phyloP scores from a whole-genome alignment of 2,797 vertebrate species.

The Micrastur ruficollis region DNA sequence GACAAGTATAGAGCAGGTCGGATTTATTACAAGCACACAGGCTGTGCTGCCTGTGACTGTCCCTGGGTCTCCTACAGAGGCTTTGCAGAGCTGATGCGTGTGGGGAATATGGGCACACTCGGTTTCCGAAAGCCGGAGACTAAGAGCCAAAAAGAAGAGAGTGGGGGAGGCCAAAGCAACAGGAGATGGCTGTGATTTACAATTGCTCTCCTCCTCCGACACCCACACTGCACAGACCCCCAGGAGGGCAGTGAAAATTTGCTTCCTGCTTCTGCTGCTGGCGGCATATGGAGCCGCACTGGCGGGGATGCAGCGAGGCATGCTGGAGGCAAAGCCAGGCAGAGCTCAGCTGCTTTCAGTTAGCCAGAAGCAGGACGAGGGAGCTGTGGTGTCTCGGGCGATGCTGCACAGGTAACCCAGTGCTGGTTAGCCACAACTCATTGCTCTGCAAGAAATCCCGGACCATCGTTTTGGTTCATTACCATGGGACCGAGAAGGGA shows the following conservation, averaged over 20 bases:
- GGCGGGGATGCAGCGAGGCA: rapidly evolving
- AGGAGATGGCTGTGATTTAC: neutral
- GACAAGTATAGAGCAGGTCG: neutral
- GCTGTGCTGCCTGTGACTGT: neutral
- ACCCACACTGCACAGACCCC: neutral
- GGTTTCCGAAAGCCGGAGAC: neutral
- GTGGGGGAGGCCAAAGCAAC: neutral
- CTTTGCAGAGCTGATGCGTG: neutral
- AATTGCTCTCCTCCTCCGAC: neutral
- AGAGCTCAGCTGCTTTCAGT: neutral
- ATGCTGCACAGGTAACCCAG: neutral
- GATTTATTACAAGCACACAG: neutral
- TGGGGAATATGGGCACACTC: neutral
- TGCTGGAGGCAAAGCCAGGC: neutral
- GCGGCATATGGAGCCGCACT: rapidly evolving
- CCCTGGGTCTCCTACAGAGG: neutral
- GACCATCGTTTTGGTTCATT: neutral
- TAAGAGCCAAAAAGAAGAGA: neutral
- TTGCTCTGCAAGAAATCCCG: neutral
- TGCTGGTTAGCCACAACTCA: neutral
- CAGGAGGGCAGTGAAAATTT: neutral
- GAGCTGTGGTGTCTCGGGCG: neutral
- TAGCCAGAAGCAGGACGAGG: neutral
- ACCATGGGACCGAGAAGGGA: neutral
- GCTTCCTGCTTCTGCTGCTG: neutral